Base-by-base conservation (phyloP, 2,888 invertebrate genomes). In the Drosophila subsilvestris region DNA sequence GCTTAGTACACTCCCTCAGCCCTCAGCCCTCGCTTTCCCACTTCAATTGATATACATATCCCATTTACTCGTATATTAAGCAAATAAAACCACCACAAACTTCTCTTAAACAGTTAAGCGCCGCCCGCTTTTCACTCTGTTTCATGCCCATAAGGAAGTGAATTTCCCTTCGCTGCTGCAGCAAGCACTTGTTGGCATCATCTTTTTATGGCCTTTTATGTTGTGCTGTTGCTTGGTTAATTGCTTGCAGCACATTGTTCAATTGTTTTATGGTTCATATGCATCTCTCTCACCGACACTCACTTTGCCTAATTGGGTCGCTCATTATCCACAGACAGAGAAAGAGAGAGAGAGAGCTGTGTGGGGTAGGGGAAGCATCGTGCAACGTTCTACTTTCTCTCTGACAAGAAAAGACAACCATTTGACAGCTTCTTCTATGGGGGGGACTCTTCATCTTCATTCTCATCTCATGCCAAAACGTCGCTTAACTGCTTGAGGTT, bases 261-360 rank as follows among this genome's bases (percentile, higher is more conserved):
- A 86, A 89, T 89, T 86, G 86, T 86, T 89, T 82, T 87, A 80
- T 85, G 86, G 87, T 78, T 89, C 88, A 86, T 85, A 88, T 89
- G 89, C 82, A 78, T 77, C 81, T 76, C 80, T 60, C 74, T 18
- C 62, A 78, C 65, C 72, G 69, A 67, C 87, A 87, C 80, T 87
- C 86, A 90, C 90, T 89, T 85, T 88, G 81, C 71, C 81, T 90
- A 90, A 90, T 90, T 90, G 91, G 90, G 90, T 90, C 90, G 91
- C 86, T 83, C 88, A 90, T 90, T 89, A 47, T 47, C 47, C 18
- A 12, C 18, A 47, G 20, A 6, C 12, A 20, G 18, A 37, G 56
- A 22, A 4, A 6, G 20, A 20, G 18, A 37, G 56, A 22, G 22
- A 22, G 22, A 22, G 22, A 3, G 55, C 44, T 70, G 54, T 71